Conservation (phyloP, 2,797 vertebrate species). For the Pipistrellus kuhlii region DNA sequence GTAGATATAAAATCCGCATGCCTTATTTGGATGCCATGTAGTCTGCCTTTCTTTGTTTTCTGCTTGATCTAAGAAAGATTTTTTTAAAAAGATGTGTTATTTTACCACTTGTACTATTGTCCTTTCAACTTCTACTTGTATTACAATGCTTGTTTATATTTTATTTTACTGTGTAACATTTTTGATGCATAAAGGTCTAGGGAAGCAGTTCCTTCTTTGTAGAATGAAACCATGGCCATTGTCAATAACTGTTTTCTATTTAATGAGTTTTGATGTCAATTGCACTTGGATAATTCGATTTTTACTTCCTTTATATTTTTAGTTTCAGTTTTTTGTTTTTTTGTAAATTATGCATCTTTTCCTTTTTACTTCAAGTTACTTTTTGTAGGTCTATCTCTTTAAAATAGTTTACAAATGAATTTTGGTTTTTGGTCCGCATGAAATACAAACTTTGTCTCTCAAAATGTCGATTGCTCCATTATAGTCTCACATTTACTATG, state of each 20-base stretch:
- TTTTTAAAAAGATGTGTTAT: not conserved
- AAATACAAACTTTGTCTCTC: slow-evolving; percentile 43
- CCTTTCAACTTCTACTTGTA: not conserved
- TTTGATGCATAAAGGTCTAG: not conserved
- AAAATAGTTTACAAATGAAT: slow-evolving; percentile 3
- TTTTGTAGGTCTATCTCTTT: slow-evolving; percentile 12
- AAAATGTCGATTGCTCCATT: not conserved
- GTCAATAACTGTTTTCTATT: slow-evolving; percentile 25
- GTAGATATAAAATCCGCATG: slow-evolving; percentile 17
- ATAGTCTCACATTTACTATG: not conserved
- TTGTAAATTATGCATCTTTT: not conserved
- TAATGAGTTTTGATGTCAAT: slow-evolving; percentile 37
- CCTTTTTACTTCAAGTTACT: not conserved
- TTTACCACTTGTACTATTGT: slow-evolving; percentile 39
- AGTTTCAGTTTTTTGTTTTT: not conserved
- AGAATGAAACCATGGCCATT: not conserved
- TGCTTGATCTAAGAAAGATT: slow-evolving; percentile 20
- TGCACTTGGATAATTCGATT: slow-evolving; percentile 49
- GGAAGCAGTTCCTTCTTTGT: not conserved
- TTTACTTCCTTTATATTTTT: slow-evolving; percentile 52
- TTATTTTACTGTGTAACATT: slow-evolving; percentile 37
- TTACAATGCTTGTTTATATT: slow-evolving; percentile 23
- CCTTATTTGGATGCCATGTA: not conserved
- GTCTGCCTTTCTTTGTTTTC: not conserved
- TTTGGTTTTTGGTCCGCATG: slow-evolving; percentile 8